Evolutionary conservation across 2,888 invertebrate genomes (phyloP).

Genomic region (Lycophotia porphyrea): DNA sequence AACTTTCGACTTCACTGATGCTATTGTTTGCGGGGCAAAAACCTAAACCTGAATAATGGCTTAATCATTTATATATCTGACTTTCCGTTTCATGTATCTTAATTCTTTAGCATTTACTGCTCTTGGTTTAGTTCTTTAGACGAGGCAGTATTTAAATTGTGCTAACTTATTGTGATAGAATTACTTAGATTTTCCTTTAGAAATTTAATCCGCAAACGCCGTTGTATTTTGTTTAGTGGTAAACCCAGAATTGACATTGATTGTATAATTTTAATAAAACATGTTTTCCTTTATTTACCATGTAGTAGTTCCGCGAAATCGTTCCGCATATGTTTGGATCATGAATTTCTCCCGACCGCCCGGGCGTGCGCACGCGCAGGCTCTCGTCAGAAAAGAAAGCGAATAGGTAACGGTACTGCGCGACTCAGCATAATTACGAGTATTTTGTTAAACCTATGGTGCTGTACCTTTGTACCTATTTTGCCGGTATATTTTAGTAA

Average conservation of each 20-base stretch:
- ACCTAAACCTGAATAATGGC: conserved; percentile 47
- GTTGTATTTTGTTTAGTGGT: conserved; percentile 4
- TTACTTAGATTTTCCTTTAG: neutral
- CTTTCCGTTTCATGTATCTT: conserved; percentile 45
- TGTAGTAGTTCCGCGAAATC: conserved; percentile 70
- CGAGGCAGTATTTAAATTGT: conserved; percentile 1
- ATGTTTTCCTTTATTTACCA: conserved; percentile 57
- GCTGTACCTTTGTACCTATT: conserved; percentile 12
- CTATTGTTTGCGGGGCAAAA: conserved; percentile 62
- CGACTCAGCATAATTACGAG: conserved; percentile 74
- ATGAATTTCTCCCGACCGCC: conserved; percentile 74
- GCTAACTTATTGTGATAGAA: conserved; percentile 8
- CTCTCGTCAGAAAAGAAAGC: conserved; percentile 82
- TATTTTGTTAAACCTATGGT: conserved; percentile 64
- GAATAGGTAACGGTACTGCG: conserved; percentile 84
- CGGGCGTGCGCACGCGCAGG: conserved; percentile 67
- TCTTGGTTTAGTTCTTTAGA: neutral
- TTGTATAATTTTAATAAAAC: conserved; percentile 46
- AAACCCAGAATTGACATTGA: conserved; percentile 19
- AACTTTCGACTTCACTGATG: conserved; percentile 66
- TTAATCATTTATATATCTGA: conserved; percentile 45
- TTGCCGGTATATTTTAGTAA: neutral
- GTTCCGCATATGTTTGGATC: conserved; percentile 71
- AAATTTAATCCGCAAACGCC: neutral
- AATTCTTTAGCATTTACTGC: conserved; percentile 8